A percentile compares a stretch with the other conserved stretches of the same genome.
phyloP scores from a whole-genome alignment of 2,113 vertebrate species.

The Pipra filicauda region DNA sequence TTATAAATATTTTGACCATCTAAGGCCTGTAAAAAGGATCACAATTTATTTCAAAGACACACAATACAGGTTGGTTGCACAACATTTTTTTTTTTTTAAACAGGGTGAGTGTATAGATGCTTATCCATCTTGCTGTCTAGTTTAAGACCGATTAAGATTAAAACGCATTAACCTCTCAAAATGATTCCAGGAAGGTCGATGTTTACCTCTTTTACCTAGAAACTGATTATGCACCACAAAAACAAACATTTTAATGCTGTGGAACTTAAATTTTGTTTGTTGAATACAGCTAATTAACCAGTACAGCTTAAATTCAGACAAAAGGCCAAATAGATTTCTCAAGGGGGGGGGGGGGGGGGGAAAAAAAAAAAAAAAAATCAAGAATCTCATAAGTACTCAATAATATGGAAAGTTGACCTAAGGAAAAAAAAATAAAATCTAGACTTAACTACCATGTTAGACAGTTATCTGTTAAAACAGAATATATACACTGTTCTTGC shows the following conservation, averaged over 20 bases:
- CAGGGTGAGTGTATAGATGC: background rate
- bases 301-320: background rate
- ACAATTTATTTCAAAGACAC: constrained; percentile 16
- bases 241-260: background rate
- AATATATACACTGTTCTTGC: background rate
- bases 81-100: background rate
- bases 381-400: background rate
- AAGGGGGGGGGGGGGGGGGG: background rate
- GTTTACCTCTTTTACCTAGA: background rate
- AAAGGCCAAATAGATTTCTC: background rate
- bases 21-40: constrained; percentile 81
- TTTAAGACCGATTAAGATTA: background rate
- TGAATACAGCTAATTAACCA: background rate
- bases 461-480: background rate
- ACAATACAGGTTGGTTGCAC: background rate
- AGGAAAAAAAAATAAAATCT: background rate
- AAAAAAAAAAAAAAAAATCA: background rate
- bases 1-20: constrained; percentile 99
- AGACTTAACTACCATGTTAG: background rate
- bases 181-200: background rate
- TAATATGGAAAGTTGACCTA: accelerated
- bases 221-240: background rate
- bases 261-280: background rate
- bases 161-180: background rate
- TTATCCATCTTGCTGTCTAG: background rate